Percentiles rank a stretch among this genome's conserved stretches.
Conservation (phyloP, 2,113 vertebrate species). For the Carassius gibelio region DNA sequence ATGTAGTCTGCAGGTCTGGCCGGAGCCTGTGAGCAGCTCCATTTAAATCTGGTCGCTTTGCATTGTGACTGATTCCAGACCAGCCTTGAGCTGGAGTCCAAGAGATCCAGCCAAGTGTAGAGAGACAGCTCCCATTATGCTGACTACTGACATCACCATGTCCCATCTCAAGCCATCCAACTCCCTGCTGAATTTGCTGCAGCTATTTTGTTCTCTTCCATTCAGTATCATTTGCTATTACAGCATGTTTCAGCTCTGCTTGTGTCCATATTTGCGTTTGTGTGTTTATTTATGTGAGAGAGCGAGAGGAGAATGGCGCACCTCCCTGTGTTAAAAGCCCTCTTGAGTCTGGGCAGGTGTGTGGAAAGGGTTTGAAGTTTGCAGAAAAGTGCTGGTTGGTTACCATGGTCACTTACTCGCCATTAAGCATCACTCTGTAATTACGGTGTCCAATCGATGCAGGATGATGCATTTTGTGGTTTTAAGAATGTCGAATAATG, state of each 20-base stretch:
- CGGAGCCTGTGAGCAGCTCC: no score
- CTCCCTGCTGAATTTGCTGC: not conserved
- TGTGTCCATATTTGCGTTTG: slow-evolving; percentile 22
- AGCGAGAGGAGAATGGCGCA: slow-evolving; percentile 3
- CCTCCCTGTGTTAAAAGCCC: slow-evolving; percentile 43
- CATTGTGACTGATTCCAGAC: no score
- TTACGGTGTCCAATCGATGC: no score
- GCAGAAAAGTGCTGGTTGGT: slow-evolving; percentile 47
- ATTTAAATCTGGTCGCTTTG: no score
- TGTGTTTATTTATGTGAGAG: slow-evolving; percentile 32
- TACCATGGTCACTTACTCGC: not conserved
- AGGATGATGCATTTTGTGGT: no score
- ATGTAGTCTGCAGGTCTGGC: no score
- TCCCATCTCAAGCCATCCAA: slow-evolving; percentile 17
- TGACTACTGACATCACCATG: slow-evolving; percentile 35
- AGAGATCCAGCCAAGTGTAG: slow-evolving; percentile 22
- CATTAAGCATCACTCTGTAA: no score
- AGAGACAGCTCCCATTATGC: slow-evolving; percentile 37
- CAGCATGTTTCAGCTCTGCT: not conserved
- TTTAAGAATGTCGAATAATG: no score
- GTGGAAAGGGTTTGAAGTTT: slow-evolving; percentile 49
- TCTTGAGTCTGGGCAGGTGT: slow-evolving; percentile 47
- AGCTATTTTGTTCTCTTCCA: not conserved
- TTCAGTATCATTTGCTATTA: not conserved
- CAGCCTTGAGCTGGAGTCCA: slow-evolving; percentile 36